Base-by-base conservation (phyloP, 2,888 invertebrate genomes). In the Deroplatys truncata region DNA sequence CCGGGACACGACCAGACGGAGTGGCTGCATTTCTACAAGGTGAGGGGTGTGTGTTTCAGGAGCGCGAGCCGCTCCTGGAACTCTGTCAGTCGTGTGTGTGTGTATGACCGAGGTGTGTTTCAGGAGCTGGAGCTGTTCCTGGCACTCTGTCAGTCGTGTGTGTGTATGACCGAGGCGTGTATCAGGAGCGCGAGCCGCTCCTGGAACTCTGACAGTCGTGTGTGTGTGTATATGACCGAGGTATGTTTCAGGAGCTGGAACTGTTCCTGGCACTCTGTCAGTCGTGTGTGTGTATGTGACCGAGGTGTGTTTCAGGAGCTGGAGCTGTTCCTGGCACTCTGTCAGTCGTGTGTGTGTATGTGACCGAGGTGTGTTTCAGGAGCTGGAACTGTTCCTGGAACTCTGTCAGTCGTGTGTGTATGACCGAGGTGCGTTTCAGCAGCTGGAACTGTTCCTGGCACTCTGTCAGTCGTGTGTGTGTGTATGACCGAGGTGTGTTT, bases 1-100 rank as follows among this genome's bases (percentile, higher is more conserved):
- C 95, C 95, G 7, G 93, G 93, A 92, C 96, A 96, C 94, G 95
- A 96, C 93, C 96, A 96, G 92, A 94, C 95, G 91, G 96, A 96
- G 93, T 97, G 97, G 97, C 95, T 96, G 91, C 95, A 96, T 92
- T 97, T 97, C 94, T 96, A 96, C 93, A 96, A 96, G 94, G 96
- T 96, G 94, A 84, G 85, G 7, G 43, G 2, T 49, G 20, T 16
- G 20, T 85, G 29, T 86, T 86, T 0, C 93, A 95, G 95, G 94
- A 94, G 91, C 93, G 94, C 92, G 97, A 97, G 93, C 95, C 96
- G 91, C 95, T 97, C 92, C 94, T 96, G 93, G 94, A 94, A 90
- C 95, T 95, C 92, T 96, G 97, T 93, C 94, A 95, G 92, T 93
- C 95, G 28, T 95, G 95, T 91, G 97, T n/a, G n/a, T n/a, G n/a